These are phyloP conservation scores for Temnothorax curvispinosus DNA, from an alignment of 1,140 invertebrate species.

Conservation along the genomic window DNA sequence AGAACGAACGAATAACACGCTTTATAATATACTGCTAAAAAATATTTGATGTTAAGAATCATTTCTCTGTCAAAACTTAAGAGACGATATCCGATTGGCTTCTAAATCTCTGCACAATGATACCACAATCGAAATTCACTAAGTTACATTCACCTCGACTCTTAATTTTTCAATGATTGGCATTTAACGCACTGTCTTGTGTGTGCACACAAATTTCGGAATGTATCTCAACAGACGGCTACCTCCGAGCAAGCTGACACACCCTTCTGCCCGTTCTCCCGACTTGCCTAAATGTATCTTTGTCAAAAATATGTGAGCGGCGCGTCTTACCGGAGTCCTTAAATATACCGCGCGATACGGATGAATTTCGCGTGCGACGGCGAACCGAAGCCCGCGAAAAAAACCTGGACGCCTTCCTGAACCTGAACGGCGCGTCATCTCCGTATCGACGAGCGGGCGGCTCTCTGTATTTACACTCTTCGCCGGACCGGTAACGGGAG, in stretches of 20 bases:
- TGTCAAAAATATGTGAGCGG: conserved; percentile 52
- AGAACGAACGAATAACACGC: background rate
- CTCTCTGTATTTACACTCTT: conserved; percentile 67
- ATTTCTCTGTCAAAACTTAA: background rate
- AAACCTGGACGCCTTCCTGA: conserved; percentile 32
- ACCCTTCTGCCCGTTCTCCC: background rate
- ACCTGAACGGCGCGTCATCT: conserved; percentile 37
- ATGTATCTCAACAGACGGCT: conserved; percentile 15
- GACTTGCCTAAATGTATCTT: conserved; percentile 16
- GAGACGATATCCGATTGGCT: background rate
- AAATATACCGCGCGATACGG: background rate
- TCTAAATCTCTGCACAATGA: background rate
- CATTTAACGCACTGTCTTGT: background rate
- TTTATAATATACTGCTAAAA: background rate
- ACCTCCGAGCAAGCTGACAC: background rate
- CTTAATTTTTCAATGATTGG: conserved; percentile 1
- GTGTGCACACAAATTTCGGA: conserved; percentile 1
- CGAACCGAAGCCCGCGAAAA: background rate
- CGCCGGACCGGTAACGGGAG: conserved; percentile 26
- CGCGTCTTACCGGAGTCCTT: conserved; percentile 36
- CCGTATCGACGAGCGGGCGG: background rate
- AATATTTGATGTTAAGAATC: background rate
- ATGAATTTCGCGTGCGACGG: background rate
- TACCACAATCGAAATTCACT: conserved; percentile 3
- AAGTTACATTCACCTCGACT: conserved; percentile 22